phyloP scores from a whole-genome alignment of 2,113 vertebrate species.

The Nesoenas mayeri region DNA sequence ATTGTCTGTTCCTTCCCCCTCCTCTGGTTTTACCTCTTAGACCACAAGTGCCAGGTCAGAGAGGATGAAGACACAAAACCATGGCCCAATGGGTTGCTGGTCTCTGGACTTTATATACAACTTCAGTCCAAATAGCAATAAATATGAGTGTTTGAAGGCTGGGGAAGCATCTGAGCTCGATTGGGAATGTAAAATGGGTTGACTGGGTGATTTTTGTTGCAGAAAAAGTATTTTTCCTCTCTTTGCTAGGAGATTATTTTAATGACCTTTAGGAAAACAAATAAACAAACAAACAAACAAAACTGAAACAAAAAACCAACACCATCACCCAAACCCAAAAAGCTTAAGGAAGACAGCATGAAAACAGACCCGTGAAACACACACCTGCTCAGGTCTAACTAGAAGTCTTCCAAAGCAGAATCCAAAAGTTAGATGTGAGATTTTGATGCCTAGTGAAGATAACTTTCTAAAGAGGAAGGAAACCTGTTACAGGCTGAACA shows the following conservation, averaged over 20 bases:
- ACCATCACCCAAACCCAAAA: not conserved
- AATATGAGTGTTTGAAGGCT: not conserved
- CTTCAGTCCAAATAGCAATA: not conserved
- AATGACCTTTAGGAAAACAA: not conserved
- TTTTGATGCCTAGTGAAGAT: constrained; percentile 3
- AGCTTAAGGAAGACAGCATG: not conserved
- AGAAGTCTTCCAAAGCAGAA: not conserved
- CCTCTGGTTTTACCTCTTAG: not conserved
- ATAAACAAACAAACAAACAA: not conserved
- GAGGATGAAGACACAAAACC: not conserved
- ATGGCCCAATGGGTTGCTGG: not conserved
- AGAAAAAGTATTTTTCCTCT: not conserved
- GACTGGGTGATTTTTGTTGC: not conserved
- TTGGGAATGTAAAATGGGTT: not conserved
- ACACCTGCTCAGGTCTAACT: not conserved
- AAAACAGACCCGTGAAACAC: not conserved
- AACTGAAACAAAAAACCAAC: not conserved
- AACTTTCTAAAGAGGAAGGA: constrained; percentile 33
- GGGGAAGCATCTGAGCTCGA: not conserved
- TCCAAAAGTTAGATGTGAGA: not conserved
- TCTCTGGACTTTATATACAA: not conserved
- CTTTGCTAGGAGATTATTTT: not conserved
- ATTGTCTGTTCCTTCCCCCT: not conserved
- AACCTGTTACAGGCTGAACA: constrained; percentile 17
- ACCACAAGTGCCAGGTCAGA: not conserved